phyloP scores from a whole-genome alignment of 1,140 invertebrate genomes.

The Euglossa dilemma region DNA sequence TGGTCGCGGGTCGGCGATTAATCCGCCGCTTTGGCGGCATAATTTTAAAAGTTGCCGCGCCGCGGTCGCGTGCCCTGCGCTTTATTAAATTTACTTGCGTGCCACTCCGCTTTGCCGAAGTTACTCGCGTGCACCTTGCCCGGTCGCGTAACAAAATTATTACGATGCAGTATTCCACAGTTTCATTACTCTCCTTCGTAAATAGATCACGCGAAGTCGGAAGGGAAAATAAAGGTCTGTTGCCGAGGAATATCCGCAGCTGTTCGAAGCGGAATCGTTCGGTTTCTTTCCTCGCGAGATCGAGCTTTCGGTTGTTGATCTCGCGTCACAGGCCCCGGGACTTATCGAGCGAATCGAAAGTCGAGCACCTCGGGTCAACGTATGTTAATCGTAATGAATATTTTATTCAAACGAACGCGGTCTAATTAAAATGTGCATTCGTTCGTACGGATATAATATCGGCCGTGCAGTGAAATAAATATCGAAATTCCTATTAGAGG shows the following conservation, averaged over 20 bases:
- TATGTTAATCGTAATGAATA: no score
- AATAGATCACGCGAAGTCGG: conserved; percentile 14
- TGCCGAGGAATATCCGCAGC: background rate
- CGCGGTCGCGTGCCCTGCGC: background rate
- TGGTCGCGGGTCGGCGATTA: background rate
- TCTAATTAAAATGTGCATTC: background rate
- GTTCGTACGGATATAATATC: no score
- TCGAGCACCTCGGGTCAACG: no score
- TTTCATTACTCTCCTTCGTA: background rate
- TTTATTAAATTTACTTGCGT: conserved; percentile 31
- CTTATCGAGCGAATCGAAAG: no score
- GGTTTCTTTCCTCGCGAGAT: no score
- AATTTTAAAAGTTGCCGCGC: conserved; percentile 11
- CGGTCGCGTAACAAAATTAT: conserved; percentile 26
- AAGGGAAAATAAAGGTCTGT: background rate
- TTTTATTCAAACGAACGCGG: background rate
- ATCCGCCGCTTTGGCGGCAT: background rate
- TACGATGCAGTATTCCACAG: conserved; percentile 2
- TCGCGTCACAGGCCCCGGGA: no score
- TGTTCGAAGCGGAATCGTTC: no score
- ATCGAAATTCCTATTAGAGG: no score
- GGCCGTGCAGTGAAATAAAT: no score
- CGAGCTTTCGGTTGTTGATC: no score
- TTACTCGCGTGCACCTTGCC: background rate
- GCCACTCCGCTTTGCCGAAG: conserved; percentile 4